phyloP scores from a whole-genome alignment of 2,797 vertebrate genomes.

The Enoplosus armatus region DNA sequence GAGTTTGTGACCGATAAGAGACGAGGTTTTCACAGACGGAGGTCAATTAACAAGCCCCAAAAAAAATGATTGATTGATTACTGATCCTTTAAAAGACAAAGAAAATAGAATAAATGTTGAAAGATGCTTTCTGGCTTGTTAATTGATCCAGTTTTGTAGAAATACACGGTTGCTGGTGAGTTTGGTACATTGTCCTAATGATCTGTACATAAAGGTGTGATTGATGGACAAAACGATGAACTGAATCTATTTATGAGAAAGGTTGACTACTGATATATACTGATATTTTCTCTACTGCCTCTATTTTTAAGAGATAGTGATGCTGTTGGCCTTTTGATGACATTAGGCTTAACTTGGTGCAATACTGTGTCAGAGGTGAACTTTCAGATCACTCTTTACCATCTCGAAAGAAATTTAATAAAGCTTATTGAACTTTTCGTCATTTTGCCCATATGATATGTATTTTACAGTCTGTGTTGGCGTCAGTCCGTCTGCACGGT shows the following conservation, averaged over 20 bases:
- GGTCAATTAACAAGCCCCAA: slow-evolving; percentile 14
- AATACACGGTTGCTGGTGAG: slow-evolving; percentile 1
- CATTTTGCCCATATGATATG: background rate
- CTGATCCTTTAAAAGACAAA: background rate
- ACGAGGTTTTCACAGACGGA: slow-evolving; percentile 20
- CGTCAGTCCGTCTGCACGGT: background rate
- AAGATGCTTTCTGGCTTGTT: slow-evolving; percentile 1
- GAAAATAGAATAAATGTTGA: background rate
- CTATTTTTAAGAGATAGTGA: slow-evolving; percentile 84
- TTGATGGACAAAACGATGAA: slow-evolving; percentile 55
- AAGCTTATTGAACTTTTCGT: slow-evolving; percentile 55
- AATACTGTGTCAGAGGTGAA: slow-evolving; percentile 78
- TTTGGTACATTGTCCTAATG: slow-evolving; percentile 35
- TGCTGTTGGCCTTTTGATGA: slow-evolving; percentile 77
- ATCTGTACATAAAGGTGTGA: slow-evolving; percentile 74
- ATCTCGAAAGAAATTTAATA: slow-evolving; percentile 69
- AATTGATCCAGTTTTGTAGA: slow-evolving; percentile 10
- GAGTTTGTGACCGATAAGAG: slow-evolving; percentile 3
- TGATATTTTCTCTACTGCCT: slow-evolving; percentile 88
- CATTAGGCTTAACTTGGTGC: slow-evolving; percentile 80
- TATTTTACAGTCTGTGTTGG: background rate
- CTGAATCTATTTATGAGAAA: slow-evolving; percentile 75
- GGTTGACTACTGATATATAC: slow-evolving; percentile 80
- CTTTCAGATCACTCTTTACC: slow-evolving; percentile 35
- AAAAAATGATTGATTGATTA: background rate